A percentile compares a stretch with the other conserved stretches of the same genome.
Evolutionary conservation across 2,888 invertebrate genomes (phyloP).

Genomic region (Arctia plantaginis): DNA sequence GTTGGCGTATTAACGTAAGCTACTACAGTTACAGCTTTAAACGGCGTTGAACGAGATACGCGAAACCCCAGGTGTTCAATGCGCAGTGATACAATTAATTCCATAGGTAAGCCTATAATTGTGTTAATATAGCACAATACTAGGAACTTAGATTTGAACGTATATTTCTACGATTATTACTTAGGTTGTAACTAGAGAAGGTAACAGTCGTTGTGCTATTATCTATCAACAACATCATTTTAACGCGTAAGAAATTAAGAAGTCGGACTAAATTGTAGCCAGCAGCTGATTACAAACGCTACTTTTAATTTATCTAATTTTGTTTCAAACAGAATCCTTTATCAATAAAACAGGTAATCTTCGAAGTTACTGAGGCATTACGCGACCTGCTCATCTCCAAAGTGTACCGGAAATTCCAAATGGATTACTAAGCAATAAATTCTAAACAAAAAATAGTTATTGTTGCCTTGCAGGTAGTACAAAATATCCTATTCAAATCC

Average conservation of each 20-base stretch:
- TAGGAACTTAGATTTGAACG: background rate
- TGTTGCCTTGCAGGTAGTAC: constrained; percentile 8
- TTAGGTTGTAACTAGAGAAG: background rate
- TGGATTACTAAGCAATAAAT: constrained; percentile 12
- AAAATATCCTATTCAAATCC: constrained; percentile 17
- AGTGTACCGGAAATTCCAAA: constrained; percentile 11
- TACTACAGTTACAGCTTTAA: constrained; percentile 23
- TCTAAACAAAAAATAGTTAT: constrained; percentile 3
- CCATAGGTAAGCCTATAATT: constrained; percentile 26
- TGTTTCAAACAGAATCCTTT: background rate
- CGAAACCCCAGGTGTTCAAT: constrained; percentile 51
- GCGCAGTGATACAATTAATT: constrained; percentile 29
- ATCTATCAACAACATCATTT: background rate
- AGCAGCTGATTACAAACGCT: background rate
- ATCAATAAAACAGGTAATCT: background rate
- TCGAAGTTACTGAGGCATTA: background rate
- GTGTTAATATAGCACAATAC: constrained; percentile 16
- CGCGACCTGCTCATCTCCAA: background rate
- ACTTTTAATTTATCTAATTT: background rate
- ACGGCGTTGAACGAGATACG: constrained; percentile 21
- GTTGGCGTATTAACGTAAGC: constrained; percentile 40
- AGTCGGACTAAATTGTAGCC: background rate
- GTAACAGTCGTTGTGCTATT: background rate
- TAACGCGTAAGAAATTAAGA: background rate
- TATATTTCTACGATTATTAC: background rate